Percentiles rank a stretch among this genome's conserved stretches.
Conservation (phyloP, 2,888 invertebrate species). For the Himalopsyche kuldschensis region DNA sequence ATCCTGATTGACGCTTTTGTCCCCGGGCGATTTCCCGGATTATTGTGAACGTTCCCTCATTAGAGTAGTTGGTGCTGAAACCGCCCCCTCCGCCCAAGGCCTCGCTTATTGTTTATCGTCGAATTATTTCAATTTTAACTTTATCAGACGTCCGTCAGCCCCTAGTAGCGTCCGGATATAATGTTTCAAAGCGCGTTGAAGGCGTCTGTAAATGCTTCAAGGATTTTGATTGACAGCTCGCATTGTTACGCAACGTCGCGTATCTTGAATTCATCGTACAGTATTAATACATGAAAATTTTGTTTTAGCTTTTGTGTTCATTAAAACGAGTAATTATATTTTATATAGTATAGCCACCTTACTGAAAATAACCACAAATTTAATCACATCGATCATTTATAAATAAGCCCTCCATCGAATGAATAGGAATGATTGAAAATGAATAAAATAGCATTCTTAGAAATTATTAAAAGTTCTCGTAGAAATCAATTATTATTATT, state of each 20-base stretch:
- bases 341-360: too few species aligned
- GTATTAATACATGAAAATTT: too few species aligned
- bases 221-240: conserved; percentile 1
- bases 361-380: too few species aligned
- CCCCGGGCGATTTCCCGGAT: conserved; percentile 38
- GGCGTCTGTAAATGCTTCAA: neutral
- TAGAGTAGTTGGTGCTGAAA: conserved; percentile 17
- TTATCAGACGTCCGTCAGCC: conserved; percentile 13
- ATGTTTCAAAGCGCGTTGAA: neutral
- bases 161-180: neutral
- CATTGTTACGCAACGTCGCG: neutral
- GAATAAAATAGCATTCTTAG: too few species aligned
- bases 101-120: conserved; percentile 25
- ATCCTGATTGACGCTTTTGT: conserved; percentile 40
- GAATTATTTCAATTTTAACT: conserved; percentile 20
- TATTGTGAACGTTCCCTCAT: conserved; percentile 37
- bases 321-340: too few species aligned
- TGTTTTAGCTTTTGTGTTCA: too few species aligned
- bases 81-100: conserved; percentile 1
- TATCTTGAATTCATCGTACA: neutral
- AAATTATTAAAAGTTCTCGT: too few species aligned
- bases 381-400: too few species aligned
- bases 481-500: too few species aligned
- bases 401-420: too few species aligned
- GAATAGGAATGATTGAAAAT: too few species aligned